Conservation (phyloP, 2,888 invertebrate genomes). For the Hemistola chrysoprasaria region DNA sequence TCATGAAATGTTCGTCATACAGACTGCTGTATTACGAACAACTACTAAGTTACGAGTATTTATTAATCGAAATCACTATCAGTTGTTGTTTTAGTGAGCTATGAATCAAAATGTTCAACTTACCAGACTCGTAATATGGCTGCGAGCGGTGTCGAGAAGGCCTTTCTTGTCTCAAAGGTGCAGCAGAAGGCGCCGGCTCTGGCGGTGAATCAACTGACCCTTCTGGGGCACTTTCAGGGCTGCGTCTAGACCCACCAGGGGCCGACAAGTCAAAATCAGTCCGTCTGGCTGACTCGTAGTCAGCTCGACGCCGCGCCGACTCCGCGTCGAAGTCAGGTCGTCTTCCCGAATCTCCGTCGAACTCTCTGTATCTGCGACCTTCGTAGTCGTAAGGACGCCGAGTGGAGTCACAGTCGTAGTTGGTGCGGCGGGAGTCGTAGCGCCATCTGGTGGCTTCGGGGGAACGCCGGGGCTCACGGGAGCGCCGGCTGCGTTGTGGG, state of each 20-base stretch:
- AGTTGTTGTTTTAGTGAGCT: no score
- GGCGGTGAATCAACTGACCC: slow-evolving; percentile 74
- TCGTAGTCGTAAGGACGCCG: slow-evolving; percentile 74
- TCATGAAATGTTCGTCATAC: no score
- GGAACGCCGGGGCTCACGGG: slow-evolving; percentile 68
- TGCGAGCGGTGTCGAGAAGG: slow-evolving; percentile 66
- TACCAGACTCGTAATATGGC: slow-evolving; percentile 77
- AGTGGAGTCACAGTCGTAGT: slow-evolving; percentile 69
- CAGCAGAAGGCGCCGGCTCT: slow-evolving; percentile 76
- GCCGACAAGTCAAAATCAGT: slow-evolving; percentile 75
- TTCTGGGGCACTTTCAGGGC: slow-evolving; percentile 75
- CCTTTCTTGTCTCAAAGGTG: slow-evolving; percentile 65
- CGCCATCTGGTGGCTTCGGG: slow-evolving; percentile 74
- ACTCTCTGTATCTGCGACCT: slow-evolving; percentile 55
- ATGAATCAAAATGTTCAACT: slow-evolving; percentile 28
- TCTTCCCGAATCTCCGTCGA: slow-evolving; percentile 68
- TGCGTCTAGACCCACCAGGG: slow-evolving; percentile 65
- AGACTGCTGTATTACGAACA: no score
- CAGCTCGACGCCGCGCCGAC: slow-evolving; percentile 68
- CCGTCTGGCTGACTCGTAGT: slow-evolving; percentile 75
- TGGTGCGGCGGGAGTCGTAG: slow-evolving; percentile 67
- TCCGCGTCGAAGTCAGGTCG: slow-evolving; percentile 68
- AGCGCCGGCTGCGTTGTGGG: slow-evolving; percentile 70
- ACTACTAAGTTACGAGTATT: no score
- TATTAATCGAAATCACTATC: no score